phyloP scores from a whole-genome alignment of 2,888 invertebrate genomes.

The Plemyria rubiginata region DNA sequence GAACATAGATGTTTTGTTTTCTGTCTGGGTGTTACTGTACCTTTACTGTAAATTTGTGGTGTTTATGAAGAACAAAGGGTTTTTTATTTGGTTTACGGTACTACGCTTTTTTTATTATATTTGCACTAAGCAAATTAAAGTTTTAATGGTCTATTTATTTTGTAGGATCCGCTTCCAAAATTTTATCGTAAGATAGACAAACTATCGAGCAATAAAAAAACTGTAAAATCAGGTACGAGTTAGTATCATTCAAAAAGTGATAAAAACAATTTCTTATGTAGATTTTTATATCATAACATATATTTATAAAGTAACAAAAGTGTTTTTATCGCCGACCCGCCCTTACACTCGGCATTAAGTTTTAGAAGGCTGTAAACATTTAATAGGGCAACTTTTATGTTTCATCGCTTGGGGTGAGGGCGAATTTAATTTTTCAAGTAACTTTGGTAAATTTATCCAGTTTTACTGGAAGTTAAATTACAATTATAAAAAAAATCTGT shows the following conservation, averaged over 20 bases:
- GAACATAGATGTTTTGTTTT: too few relatives aligned
- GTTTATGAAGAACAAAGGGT: too few relatives aligned
- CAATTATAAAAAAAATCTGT: slow-evolving; percentile 6
- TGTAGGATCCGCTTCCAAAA: background rate
- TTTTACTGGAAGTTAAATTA: slow-evolving; percentile 11
- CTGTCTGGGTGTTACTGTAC: too few relatives aligned
- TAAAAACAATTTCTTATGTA: slow-evolving; percentile 45
- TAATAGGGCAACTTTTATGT: slow-evolving; percentile 79
- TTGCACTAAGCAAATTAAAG: background rate
- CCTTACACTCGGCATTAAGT: slow-evolving; percentile 53
- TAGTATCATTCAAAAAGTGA: slow-evolving; percentile 38
- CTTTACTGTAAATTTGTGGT: slow-evolving; percentile 9
- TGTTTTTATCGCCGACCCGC: slow-evolving; percentile 52
- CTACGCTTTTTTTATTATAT: background rate
- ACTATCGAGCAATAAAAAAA: slow-evolving; percentile 32
- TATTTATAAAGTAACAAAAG: slow-evolving; percentile 52
- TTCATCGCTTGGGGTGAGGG: slow-evolving; percentile 50
- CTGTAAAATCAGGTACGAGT: slow-evolving; percentile 34
- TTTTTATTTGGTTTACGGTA: background rate
- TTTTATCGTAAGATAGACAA: slow-evolving; percentile 7
- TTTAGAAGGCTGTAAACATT: slow-evolving; percentile 72
- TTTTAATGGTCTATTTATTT: slow-evolving; percentile 7
- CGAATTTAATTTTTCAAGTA: slow-evolving; percentile 45
- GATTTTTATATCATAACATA: slow-evolving; percentile 43
- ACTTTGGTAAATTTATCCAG: slow-evolving; percentile 25